Evolutionary conservation across 2,113 vertebrate species (phyloP), one percentile per base, ranked within the genome.

Genomic region (Dipodomys spectabilis): DNA sequence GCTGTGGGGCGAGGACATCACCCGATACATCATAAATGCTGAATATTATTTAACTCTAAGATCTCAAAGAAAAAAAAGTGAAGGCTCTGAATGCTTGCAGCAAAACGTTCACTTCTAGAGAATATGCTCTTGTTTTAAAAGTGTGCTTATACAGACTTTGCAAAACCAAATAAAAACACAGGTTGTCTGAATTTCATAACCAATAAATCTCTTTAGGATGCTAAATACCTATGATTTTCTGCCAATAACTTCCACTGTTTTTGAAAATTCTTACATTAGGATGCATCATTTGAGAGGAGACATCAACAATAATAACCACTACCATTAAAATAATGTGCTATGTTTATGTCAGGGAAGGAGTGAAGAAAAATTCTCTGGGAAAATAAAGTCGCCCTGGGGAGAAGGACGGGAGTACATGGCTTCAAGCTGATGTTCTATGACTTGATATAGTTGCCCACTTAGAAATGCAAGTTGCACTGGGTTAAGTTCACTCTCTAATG

Each of bases 41-140:
- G 88, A 80, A 83, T 65, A 91, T 68, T 67, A 90, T 73, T 96
- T 86, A 80, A 64, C 73, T 75, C 18, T 65, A 71, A 85, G 79
- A 69, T 39, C 49, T 86, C n/a, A 53, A 45, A 73, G 71, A 91
- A 65, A 73, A 73, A 10, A 57, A 27, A 19, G 44, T 30, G 35
- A 72, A 18, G 23, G 28, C 25, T 49, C 3, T 57, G 62, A 53
- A 39, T 93, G 45, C 80, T 86, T 60, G 64, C 72, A 53, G 80
- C 8, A 44, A 32, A 71, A 69, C 30, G 85, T 87, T 45, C 25
- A 74, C 69, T 9, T 82, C 79, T 49, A 57, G 86, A 90, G 35
- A 85, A 79, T 18, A 57, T 22, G 8, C 32, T 85, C 27, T 82
- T 81, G 7, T 64, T 92, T 90, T 72, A 49, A 62, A 72, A 93